These are phyloP conservation scores for Plebejus melissa DNA, from an alignment of 2,888 invertebrate genomes.

Conservation along the genomic window DNA sequence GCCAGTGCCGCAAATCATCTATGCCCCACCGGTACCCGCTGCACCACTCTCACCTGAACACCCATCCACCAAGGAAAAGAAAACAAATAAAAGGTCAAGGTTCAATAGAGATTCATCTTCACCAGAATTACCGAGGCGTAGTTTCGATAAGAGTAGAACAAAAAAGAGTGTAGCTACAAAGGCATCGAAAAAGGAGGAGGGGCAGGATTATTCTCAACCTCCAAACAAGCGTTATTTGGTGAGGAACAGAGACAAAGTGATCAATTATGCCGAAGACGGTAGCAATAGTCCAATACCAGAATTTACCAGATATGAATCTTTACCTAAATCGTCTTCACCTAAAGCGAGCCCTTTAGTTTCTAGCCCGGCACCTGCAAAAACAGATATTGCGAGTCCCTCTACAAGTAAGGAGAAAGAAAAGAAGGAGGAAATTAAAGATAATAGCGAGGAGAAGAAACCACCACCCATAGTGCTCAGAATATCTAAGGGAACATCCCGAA, in stretches of 20 bases:
- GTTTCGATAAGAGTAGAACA: slow-evolving; percentile 64
- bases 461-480: slow-evolving; percentile 93
- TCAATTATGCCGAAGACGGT: slow-evolving; percentile 82
- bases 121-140: slow-evolving; percentile 68
- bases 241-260: slow-evolving; percentile 79
- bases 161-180: slow-evolving; percentile 67
- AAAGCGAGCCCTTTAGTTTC: slow-evolving; percentile 67
- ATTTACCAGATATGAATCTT: slow-evolving; percentile 60
- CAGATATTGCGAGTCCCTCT: slow-evolving; percentile 66
- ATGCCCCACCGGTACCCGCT: slow-evolving; percentile 70
- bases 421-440: slow-evolving; percentile 62
- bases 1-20: slow-evolving; percentile 72
- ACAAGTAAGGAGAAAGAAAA: slow-evolving; percentile 61
- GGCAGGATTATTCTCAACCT: slow-evolving; percentile 60
- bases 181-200: slow-evolving; percentile 68
- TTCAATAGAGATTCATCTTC: slow-evolving; percentile 72
- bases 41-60: slow-evolving; percentile 71
- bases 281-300: slow-evolving; percentile 76
- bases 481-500: slow-evolving; percentile 85
- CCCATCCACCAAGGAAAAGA: slow-evolving; percentile 65
- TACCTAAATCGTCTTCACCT: slow-evolving; percentile 62
- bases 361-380: slow-evolving; percentile 60
- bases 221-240: slow-evolving; percentile 74
- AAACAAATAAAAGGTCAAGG: slow-evolving; percentile 57
- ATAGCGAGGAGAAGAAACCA: slow-evolving; percentile 75